Percentiles rank a stretch among this genome's conserved stretches.
These are phyloP conservation scores for Metopolophium dirhodum DNA, from an alignment of 1,140 invertebrate species.

Conservation along the genomic window DNA sequence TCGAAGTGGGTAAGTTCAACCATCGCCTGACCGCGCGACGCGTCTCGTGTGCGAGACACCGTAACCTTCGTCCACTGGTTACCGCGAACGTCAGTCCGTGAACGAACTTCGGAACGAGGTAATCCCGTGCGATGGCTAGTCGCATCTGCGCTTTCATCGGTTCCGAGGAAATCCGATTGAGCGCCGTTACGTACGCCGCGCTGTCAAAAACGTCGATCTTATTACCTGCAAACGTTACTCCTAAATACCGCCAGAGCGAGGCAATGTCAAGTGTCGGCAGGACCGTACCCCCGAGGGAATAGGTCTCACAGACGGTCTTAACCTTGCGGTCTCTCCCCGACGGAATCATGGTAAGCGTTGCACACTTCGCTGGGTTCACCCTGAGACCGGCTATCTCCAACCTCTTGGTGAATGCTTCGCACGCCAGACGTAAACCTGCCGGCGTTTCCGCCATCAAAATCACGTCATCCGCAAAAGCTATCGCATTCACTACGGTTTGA, in stretches of 20 bases:
- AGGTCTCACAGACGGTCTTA: not conserved
- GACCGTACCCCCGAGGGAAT: accelerated
- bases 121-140: not conserved
- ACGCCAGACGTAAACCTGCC: not conserved
- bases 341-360: not conserved
- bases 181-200: not conserved
- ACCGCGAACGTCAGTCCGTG: not conserved
- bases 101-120: not conserved
- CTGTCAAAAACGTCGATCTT: not conserved
- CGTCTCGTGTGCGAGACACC: not conserved
- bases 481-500: too few species aligned
- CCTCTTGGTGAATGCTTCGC: not conserved
- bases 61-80: not conserved
- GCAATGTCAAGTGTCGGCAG: not conserved
- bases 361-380: not conserved
- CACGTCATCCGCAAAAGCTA: too few species aligned
- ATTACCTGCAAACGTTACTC: not conserved
- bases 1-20: not conserved
- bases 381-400: not conserved
- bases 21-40: not conserved
- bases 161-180: not conserved
- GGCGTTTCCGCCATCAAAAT: too few species aligned
- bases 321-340: not conserved
- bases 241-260: not conserved
- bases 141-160: not conserved